Percentiles rank a stretch among this genome's conserved stretches.
phyloP scores from a whole-genome alignment of 2,113 vertebrate genomes.

The Sceloporus tristichus region DNA sequence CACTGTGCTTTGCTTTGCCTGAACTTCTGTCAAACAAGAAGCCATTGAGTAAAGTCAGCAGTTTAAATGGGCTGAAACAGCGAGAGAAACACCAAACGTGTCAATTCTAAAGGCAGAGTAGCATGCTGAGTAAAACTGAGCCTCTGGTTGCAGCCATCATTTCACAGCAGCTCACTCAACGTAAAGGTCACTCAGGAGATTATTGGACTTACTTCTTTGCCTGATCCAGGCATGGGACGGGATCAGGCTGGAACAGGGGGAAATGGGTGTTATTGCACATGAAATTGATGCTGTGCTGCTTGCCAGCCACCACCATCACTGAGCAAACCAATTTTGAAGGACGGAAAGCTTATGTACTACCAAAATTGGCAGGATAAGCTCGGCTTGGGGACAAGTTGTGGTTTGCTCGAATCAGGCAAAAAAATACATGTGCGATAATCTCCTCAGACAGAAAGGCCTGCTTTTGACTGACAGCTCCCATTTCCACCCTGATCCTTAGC shows the following conservation, averaged over 20 bases:
- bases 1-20: too few relatives aligned
- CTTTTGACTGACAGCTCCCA: background rate
- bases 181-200: background rate
- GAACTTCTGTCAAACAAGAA: slow-evolving; percentile 54
- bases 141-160: slow-evolving; percentile 56
- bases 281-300: too few relatives aligned
- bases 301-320: too few relatives aligned
- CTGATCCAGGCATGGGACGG: too few relatives aligned
- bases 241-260: too few relatives aligned
- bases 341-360: too few relatives aligned
- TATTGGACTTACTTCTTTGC: too few relatives aligned
- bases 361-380: too few relatives aligned
- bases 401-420: too few relatives aligned
- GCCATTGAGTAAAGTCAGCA: slow-evolving; percentile 62
- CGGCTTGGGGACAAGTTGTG: too few relatives aligned
- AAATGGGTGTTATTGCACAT: too few relatives aligned
- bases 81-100: slow-evolving; percentile 28
- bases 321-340: too few relatives aligned
- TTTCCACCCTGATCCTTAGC: background rate
- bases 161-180: slow-evolving; percentile 63
- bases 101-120: slow-evolving; percentile 69
- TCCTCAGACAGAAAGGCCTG: background rate
- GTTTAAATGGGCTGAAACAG: slow-evolving; percentile 54
- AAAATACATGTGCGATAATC: background rate
- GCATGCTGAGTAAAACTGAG: slow-evolving; percentile 70